Percentiles rank a stretch among this genome's conserved stretches.
phyloP scores from a whole-genome alignment of 2,113 vertebrate species.

The Uria aalge region DNA sequence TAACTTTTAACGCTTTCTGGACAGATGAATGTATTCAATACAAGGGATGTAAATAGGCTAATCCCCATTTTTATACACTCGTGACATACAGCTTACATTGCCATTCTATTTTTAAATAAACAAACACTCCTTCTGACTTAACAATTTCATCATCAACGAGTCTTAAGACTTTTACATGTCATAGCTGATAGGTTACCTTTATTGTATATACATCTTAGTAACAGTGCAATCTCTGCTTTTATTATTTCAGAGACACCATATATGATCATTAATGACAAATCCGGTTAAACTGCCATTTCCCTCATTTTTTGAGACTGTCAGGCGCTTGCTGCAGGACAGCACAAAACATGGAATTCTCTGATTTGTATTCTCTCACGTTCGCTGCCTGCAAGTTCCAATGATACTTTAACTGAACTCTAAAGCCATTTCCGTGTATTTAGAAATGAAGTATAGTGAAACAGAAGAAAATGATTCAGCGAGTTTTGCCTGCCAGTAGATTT shows the following conservation, averaged over 20 bases:
- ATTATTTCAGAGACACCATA: neutral
- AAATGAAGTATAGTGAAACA: neutral
- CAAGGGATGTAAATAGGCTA: neutral
- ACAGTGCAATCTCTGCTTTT: neutral
- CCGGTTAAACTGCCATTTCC: neutral
- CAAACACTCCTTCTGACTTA: neutral
- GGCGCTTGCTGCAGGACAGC: neutral
- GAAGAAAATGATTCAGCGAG: neutral
- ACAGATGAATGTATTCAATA: neutral
- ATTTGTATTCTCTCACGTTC: neutral
- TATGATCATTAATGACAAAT: neutral
- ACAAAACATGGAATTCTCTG: fast-evolving
- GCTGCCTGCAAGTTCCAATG: neutral
- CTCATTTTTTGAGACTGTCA: neutral
- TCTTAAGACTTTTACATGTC: too few relatives aligned
- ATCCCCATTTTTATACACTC: neutral
- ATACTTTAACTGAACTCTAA: neutral
- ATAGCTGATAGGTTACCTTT: neutral
- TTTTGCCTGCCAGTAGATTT: neutral
- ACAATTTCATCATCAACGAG: neutral
- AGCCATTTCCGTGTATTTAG: neutral
- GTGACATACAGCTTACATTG: neutral
- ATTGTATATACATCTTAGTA: neutral
- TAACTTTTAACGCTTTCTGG: neutral
- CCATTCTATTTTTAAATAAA: neutral